A percentile compares a stretch with the other conserved stretches of the same genome.
These are phyloP conservation scores for Lepidocyrtoides sp. DNA, from an alignment of 2,888 invertebrate genomes.

Conservation along the genomic window DNA sequence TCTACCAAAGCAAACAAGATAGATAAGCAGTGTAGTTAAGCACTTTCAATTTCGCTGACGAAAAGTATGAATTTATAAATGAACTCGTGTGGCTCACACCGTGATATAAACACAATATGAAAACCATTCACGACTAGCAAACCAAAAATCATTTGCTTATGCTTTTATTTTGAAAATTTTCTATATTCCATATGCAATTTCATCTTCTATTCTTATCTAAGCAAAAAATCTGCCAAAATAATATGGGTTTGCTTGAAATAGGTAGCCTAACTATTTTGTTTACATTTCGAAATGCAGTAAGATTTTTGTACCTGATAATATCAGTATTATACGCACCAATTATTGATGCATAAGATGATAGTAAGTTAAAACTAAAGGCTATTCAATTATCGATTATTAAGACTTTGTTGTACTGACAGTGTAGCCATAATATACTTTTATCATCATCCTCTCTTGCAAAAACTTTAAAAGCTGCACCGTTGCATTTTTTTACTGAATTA, in stretches of 20 bases:
- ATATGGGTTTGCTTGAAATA: background rate
- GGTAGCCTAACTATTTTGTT: conserved; percentile 18
- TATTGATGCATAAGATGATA: background rate
- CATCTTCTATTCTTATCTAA: too few relatives aligned
- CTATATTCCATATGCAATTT: too few relatives aligned
- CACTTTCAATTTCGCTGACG: too few relatives aligned
- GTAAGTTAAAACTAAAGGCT: background rate
- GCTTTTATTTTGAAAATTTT: too few relatives aligned
- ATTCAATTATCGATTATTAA: conserved; percentile 8
- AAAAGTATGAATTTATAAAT: too few relatives aligned
- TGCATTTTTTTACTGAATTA: background rate
- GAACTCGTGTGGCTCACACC: too few relatives aligned
- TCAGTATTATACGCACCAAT: conserved; percentile 9
- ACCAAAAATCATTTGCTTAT: too few relatives aligned
- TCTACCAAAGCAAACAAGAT: too few relatives aligned
- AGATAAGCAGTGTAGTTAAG: too few relatives aligned
- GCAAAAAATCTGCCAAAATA: too few relatives aligned
- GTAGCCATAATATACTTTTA: background rate
- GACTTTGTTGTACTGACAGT: background rate
- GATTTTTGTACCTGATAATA: background rate
- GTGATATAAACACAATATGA: too few relatives aligned
- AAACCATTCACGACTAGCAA: too few relatives aligned
- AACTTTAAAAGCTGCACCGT: background rate
- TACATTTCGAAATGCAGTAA: conserved; percentile 1
- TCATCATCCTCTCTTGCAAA: background rate